Percentiles rank a stretch among this genome's conserved stretches.
These are phyloP conservation scores for Petrosia ficiformis DNA, from an alignment of 37 sponge, comb jelly and placozoan species.

Conservation along the genomic window DNA sequence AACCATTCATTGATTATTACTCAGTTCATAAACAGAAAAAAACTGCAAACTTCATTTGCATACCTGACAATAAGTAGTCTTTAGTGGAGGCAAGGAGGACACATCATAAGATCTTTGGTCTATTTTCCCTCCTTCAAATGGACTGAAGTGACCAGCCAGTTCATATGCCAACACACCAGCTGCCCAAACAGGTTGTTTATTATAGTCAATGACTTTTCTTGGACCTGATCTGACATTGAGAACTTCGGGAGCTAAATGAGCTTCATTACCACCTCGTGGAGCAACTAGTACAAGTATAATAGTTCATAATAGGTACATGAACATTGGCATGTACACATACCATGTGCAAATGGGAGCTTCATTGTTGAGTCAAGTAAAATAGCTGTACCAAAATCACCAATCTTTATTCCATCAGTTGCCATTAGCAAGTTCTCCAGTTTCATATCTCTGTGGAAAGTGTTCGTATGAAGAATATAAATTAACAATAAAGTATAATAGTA, in stretches of 20 bases:
- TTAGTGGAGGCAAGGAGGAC: constrained; percentile 43
- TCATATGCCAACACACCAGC: constrained; percentile 83
- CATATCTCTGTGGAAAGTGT: constrained; percentile 40
- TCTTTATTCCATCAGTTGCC: constrained; percentile 33
- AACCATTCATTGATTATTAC: not conserved
- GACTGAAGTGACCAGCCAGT: constrained; percentile 51
- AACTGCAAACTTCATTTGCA: not conserved
- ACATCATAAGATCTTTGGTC: constrained; percentile 50
- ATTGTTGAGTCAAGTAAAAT: constrained; percentile 39
- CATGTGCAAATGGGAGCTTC: constrained; percentile 40
- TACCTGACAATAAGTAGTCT: not conserved
- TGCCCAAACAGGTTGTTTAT: constrained; percentile 79
- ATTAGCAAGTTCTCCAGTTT: constrained; percentile 76
- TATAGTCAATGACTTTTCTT: constrained; percentile 37
- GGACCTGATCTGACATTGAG: constrained; percentile 68
- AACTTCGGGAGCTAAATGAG: constrained; percentile 73
- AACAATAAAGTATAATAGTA: no score
- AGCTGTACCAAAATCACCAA: constrained; percentile 77
- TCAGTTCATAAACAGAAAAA: not conserved
- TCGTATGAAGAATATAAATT: no score
- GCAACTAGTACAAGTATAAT: not conserved
- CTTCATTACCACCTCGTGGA: constrained; percentile 46
- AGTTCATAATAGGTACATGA: no score
- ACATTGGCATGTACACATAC: no score
- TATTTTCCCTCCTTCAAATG: constrained; percentile 19